Evolutionary conservation across 2,888 invertebrate genomes (phyloP), one percentile per base, ranked within the genome.

Genomic region (Nemoura dubitans): DNA sequence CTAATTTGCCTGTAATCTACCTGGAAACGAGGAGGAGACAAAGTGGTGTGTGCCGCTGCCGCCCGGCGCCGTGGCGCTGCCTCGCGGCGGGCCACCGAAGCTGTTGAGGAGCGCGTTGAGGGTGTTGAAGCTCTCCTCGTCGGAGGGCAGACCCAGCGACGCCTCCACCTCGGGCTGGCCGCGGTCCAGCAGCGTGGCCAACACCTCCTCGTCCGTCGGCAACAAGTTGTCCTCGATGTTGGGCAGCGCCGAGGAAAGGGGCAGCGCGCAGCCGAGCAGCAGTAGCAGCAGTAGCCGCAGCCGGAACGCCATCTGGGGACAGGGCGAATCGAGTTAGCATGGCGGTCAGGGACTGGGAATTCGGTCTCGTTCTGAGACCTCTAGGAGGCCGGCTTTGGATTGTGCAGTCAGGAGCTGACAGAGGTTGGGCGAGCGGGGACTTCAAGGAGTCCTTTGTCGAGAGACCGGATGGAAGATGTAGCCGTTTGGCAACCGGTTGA

Each of bases 11-110:
- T 16, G 59, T 21, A 59, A 59, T 59, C 59, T 88, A 89, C 90
- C 90, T 86, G 90, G 90, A 86, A 90, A 90, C 29, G 89, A 87
- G n/a, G 89, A 88, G n/a, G 89, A 89, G 76, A 90, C 89, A 85
- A 89, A 89, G 87, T 89, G 89, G 43, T 89, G 89, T 16, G 89
- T 89, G 26, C 89, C 89, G 83, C 89, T 88, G 85, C 87, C 86
- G 88, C 42, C 89, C 89, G 81, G 88, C 87, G 85, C 86, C 86
- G 25, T 76, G 27, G 88, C 88, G 36, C 89, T 89, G 86, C 88
- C 86, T 76, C 77, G 76, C 86, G 87, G 21, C 29, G 86, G 80
- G 85, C 86, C 77, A 77, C 85, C 85, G 80, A 77, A 26, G 36
- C 87, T 86, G 26, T 86, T 36, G 86, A 87, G 85, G 78, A 88